phyloP scores from a whole-genome alignment of 2,888 invertebrate genomes.

The Cryptocephalus primarius region DNA sequence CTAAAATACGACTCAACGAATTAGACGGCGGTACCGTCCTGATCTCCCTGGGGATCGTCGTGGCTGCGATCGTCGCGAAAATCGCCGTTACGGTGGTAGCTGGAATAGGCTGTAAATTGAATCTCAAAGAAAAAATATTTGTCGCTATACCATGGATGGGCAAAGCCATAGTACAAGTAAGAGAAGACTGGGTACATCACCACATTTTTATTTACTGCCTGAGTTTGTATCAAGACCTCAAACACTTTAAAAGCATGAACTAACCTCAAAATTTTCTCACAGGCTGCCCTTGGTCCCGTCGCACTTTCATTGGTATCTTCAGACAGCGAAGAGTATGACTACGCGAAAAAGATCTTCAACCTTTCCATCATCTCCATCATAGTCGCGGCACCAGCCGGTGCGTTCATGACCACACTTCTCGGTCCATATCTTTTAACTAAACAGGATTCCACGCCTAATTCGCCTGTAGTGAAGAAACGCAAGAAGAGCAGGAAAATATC shows the following conservation, averaged over 20 bases:
- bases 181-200: constrained; percentile 1
- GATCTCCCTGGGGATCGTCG: constrained; percentile 58
- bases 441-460: constrained; percentile 67
- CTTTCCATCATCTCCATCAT: constrained; percentile 73
- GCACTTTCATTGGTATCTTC: constrained; percentile 54
- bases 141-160: constrained; percentile 89
- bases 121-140: constrained; percentile 82
- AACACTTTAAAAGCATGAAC: too few relatives aligned
- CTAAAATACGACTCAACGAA: constrained; percentile 71
- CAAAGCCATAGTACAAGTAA: constrained; percentile 93
- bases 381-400: constrained; percentile 74
- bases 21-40: constrained; percentile 59
- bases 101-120: constrained; percentile 69
- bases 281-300: constrained; percentile 75
- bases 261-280: constrained; percentile 13
- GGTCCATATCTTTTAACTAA: constrained; percentile 63
- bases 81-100: constrained; percentile 55
- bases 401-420: constrained; percentile 67
- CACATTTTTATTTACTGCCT: background rate
- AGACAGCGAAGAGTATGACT: constrained; percentile 39
- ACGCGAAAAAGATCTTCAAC: constrained; percentile 63
- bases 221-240: too few relatives aligned
- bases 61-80: constrained; percentile 54
- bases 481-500: constrained; percentile 43
- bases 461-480: constrained; percentile 42